Conservation (phyloP, 1,140 invertebrate genomes). For the Armadillidium nasatum region DNA sequence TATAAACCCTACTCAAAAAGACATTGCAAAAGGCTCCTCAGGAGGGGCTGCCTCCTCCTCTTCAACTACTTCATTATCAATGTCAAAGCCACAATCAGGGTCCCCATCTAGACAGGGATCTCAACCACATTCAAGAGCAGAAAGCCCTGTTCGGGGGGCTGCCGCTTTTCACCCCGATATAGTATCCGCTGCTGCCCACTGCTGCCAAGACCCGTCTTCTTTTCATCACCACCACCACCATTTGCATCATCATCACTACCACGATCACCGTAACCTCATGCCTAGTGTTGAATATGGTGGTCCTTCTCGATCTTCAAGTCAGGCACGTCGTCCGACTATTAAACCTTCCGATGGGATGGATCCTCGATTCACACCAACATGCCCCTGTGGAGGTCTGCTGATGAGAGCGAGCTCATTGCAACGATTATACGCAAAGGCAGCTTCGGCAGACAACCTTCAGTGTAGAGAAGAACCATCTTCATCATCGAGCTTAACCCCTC, state of each 20-base stretch:
- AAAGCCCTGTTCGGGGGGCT: constrained; percentile 32
- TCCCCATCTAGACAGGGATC: constrained; percentile 23
- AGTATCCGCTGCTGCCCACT: constrained; percentile 30
- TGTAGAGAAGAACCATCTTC: constrained; percentile 11
- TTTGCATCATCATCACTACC: constrained; percentile 33
- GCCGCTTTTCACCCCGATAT: constrained; percentile 43
- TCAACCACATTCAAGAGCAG: constrained; percentile 26
- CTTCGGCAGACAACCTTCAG: constrained; percentile 32
- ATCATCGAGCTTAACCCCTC: neutral
- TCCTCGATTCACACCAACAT: constrained; percentile 42
- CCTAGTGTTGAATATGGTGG: constrained; percentile 26
- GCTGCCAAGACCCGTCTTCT: constrained; percentile 33
- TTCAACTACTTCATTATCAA: constrained; percentile 26
- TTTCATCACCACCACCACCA: constrained; percentile 41
- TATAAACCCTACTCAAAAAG: constrained; percentile 10
- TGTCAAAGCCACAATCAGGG: constrained; percentile 27
- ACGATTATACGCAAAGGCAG: constrained; percentile 27
- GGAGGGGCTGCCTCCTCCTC: constrained; percentile 30
- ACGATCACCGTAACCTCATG: constrained; percentile 30
- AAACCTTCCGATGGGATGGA: constrained; percentile 39
- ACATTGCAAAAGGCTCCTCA: constrained; percentile 18
- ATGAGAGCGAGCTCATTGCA: constrained; percentile 34
- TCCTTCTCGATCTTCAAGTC: constrained; percentile 27
- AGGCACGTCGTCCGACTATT: constrained; percentile 27
- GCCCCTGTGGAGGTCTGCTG: constrained; percentile 38